phyloP scores from a whole-genome alignment of 1,140 invertebrate species.

The Stegodyphus dumicola region DNA sequence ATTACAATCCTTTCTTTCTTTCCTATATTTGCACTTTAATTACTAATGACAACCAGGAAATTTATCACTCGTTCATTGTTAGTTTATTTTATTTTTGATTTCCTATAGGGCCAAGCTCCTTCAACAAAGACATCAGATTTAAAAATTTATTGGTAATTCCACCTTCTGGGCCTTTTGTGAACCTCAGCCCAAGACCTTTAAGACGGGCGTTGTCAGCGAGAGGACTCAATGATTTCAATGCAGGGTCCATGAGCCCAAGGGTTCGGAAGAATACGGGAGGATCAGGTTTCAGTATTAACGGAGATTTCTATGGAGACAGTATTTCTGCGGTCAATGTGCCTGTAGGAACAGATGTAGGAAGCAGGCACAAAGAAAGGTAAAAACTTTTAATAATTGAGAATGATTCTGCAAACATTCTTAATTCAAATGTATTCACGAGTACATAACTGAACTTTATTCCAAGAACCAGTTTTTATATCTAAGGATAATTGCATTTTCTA shows the following conservation, averaged over 20 bases:
- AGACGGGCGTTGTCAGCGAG: constrained; percentile 25
- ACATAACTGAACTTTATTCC: too few relatives aligned
- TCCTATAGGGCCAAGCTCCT: background rate
- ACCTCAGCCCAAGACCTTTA: background rate
- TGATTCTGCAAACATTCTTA: too few relatives aligned
- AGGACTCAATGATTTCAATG: background rate
- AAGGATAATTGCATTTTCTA: too few relatives aligned
- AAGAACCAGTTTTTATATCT: too few relatives aligned
- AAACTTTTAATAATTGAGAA: too few relatives aligned
- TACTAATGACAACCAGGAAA: background rate
- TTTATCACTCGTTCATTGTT: background rate
- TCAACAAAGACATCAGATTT: background rate
- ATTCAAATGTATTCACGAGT: too few relatives aligned
- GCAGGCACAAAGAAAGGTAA: background rate
- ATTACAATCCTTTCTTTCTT: background rate
- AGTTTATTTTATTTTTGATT: background rate
- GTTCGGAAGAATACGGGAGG: constrained; percentile 2
- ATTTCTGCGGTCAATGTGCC: constrained; percentile 30
- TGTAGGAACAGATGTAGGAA: background rate
- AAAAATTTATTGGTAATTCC: constrained; percentile 31
- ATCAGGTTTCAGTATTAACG: background rate
- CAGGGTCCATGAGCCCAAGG: constrained; percentile 3
- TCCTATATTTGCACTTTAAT: background rate
- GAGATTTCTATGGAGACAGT: constrained; percentile 33
- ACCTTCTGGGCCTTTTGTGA: background rate